A percentile compares a stretch with the other conserved stretches of the same genome.
Evolutionary conservation across 2,888 invertebrate genomes (phyloP).

Genomic region (Branchellion lobata): DNA sequence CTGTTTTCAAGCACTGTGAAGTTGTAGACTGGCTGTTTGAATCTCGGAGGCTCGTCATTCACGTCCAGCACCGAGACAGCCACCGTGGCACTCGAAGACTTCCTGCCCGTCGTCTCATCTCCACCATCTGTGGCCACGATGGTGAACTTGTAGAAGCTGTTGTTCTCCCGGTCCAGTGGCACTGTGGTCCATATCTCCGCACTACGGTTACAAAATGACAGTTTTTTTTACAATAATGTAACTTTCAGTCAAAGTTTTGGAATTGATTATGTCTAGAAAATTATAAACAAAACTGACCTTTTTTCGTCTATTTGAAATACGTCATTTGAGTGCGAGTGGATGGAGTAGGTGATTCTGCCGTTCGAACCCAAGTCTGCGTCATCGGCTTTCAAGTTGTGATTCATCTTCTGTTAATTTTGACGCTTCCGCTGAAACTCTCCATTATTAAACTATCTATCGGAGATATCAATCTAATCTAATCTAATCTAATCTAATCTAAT

Average conservation of each 20-base stretch:
- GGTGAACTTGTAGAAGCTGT: slow-evolving; percentile 36
- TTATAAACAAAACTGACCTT: slow-evolving; percentile 24
- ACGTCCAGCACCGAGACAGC: slow-evolving; percentile 38
- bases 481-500: too few species aligned
- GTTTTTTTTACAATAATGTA: too few species aligned
- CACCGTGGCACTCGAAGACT: slow-evolving; percentile 37
- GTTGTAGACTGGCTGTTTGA: slow-evolving; percentile 38
- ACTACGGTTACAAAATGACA: neutral
- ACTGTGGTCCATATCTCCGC: slow-evolving; percentile 42
- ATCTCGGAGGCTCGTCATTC: slow-evolving; percentile 41
- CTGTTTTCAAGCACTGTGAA: slow-evolving; percentile 42
- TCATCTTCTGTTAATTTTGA: neutral
- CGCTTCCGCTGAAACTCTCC: too few species aligned
- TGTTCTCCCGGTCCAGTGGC: slow-evolving; percentile 42
- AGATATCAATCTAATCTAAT: too few species aligned
- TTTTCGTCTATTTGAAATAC: slow-evolving; percentile 43
- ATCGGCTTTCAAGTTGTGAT: slow-evolving; percentile 1
- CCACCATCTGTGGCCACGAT: slow-evolving; percentile 40
- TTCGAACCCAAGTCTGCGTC: slow-evolving; percentile 36
- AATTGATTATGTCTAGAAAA: neutral
- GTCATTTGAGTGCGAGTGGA: slow-evolving; percentile 23
- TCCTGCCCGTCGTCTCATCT: neutral
- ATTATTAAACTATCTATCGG: too few species aligned
- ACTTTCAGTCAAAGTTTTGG: neutral
- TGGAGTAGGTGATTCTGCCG: slow-evolving; percentile 28